phyloP scores from a whole-genome alignment of 2,113 vertebrate genomes.

The Brienomyrus longianalis region DNA sequence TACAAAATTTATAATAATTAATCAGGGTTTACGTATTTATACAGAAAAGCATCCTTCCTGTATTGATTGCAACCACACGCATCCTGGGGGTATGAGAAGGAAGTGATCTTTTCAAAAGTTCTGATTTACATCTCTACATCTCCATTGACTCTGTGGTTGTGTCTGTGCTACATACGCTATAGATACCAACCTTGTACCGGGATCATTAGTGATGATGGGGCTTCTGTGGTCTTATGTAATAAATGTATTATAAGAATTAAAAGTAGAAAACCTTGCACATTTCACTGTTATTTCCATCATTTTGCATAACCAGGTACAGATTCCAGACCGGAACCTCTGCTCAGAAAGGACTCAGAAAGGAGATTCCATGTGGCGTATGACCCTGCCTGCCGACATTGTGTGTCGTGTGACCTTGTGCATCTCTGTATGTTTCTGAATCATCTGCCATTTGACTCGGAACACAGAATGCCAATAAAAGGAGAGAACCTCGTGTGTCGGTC shows the following conservation, averaged over 20 bases:
- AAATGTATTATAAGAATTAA: constrained; percentile 4
- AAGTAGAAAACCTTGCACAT: not conserved
- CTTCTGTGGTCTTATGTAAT: not conserved
- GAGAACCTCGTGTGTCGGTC: not conserved
- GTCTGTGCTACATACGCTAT: not conserved
- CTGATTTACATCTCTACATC: not conserved
- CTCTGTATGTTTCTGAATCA: not conserved
- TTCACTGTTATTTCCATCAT: not conserved
- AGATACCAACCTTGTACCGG: not conserved
- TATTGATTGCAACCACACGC: not conserved
- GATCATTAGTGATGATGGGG: not conserved
- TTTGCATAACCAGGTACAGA: not conserved
- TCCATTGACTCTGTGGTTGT: not conserved
- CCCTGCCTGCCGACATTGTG: constrained; percentile 5
- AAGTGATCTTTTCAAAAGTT: not conserved
- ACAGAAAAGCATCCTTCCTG: not conserved
- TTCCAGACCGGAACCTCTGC: not conserved
- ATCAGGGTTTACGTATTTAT: not conserved
- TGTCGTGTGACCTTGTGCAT: constrained; percentile 20
- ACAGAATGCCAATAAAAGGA: not conserved
- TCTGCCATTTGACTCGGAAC: not conserved
- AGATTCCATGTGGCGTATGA: not conserved
- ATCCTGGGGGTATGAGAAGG: not conserved
- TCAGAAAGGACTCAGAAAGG: not conserved
- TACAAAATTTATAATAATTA: not conserved